Conservation (phyloP, 2,113 vertebrate species). For the Siniperca chuatsi region DNA sequence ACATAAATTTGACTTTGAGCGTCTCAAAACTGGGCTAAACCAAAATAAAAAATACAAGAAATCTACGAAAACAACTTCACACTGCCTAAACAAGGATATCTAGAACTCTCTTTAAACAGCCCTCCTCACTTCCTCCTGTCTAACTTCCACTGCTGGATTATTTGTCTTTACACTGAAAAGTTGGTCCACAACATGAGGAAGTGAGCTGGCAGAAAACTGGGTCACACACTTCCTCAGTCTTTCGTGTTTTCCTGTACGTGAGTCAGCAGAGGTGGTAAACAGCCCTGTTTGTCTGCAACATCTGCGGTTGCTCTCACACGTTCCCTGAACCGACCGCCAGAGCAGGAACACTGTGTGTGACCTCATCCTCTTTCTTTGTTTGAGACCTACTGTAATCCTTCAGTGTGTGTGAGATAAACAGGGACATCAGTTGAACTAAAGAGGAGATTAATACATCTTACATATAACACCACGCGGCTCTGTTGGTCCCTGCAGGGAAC, state of each 20-base stretch:
- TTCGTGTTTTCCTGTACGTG: conserved; percentile 29
- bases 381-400: conserved; percentile 4
- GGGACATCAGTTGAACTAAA: not conserved
- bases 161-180: not conserved
- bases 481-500: not conserved
- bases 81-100: not conserved
- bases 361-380: conserved; percentile 16
- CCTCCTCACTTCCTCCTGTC: not conserved
- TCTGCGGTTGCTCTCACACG: conserved; percentile 19
- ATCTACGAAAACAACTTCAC: not conserved
- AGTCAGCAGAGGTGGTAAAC: conserved; percentile 21
- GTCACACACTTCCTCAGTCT: conserved; percentile 21
- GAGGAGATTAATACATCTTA: not conserved
- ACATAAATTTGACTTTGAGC: too few relatives aligned
- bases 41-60: not conserved
- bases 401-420: conserved; percentile 16
- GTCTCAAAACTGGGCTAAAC: not conserved
- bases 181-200: conserved; percentile 17
- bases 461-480: not conserved
- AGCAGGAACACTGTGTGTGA: conserved; percentile 14
- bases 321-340: not conserved
- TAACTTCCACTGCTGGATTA: not conserved
- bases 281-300: conserved; percentile 51
- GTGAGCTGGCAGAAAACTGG: conserved; percentile 20
- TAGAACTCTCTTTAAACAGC: not conserved